Evolutionary conservation across 2,113 vertebrate genomes (phyloP).

Genomic region (Pterocles gutturalis): DNA sequence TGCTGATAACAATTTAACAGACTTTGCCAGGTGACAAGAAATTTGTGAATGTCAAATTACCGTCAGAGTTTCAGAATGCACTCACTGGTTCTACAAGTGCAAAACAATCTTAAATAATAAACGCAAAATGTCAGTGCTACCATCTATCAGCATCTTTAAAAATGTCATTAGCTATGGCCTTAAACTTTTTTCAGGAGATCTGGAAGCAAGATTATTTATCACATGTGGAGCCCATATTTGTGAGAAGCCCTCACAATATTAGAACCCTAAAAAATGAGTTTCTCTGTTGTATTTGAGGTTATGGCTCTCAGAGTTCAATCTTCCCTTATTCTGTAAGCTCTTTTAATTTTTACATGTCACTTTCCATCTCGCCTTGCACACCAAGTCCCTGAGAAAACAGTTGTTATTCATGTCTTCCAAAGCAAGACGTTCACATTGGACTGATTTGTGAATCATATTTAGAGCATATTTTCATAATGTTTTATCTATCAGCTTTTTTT

Average conservation of each 20-base stretch:
- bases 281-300: neutral
- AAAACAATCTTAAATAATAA: constrained; percentile 40
- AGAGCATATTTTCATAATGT: neutral
- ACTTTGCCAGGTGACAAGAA: constrained; percentile 43
- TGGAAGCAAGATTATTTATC: neutral
- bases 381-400: neutral
- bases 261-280: neutral
- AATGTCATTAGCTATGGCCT: neutral
- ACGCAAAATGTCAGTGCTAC: constrained; percentile 28
- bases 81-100: neutral
- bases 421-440: neutral
- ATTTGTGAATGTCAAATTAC: constrained; percentile 50
- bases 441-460: neutral
- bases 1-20: constrained; percentile 40
- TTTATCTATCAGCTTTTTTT: neutral
- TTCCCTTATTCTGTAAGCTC: neutral
- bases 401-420: neutral
- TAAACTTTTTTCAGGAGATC: neutral
- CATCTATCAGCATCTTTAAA: neutral
- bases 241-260: neutral
- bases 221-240: neutral
- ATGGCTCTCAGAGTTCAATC: neutral
- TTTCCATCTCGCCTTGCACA: neutral
- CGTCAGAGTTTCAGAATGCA: constrained; percentile 17
- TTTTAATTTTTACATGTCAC: neutral